Base-by-base conservation (phyloP, 1,140 invertebrate species). In the Drosophila simulans region DNA sequence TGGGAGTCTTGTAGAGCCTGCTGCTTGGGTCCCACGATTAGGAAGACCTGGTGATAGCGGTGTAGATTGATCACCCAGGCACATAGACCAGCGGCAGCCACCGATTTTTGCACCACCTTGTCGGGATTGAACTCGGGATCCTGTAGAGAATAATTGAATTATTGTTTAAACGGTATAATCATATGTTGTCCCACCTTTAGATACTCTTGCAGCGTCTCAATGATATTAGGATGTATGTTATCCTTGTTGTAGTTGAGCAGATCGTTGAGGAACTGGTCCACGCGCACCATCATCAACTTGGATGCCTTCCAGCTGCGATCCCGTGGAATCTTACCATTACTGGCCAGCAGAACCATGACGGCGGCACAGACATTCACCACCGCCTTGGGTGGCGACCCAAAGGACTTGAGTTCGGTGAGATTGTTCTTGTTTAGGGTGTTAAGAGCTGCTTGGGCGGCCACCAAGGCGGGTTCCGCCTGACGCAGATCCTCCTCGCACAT, bases 51-150 rank as follows among this genome's bases (percentile, higher is more conserved):
- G 92, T 98, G 97, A 93, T 97, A 99, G 62, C 95, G 96, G 84
- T 97, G 94, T 75, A 99, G 97, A 92, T 99, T 99, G 64, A 98
- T 96, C 1, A 98, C 97, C 97, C 98, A 99, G 15, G 97, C 96
- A 91, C 98, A 99, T 0, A 99, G 93, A 43, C 97, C 98, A 46
- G 97, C 97, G 25, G 98, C 98, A 31, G 98, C 98, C 49, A 95
- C 94, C 0, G 98, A 99, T 93, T 99, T 99, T 3, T 95, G 94
- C 63, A 95, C 93, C 70, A 99, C 96, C 57, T 97, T 95, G 22
- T 98, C 97, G 0, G 97, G 96, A 71, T 96, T 95, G 91, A 99
- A 99, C 66, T 98, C 97, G 55, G 95, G 94, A 88, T 95, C 93
- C 86, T 95, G 93, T 0, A 27, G 11, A 13, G 12, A 22, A 46